phyloP scores from a whole-genome alignment of 2,888 invertebrate genomes.

The Acholoe squamosa region DNA sequence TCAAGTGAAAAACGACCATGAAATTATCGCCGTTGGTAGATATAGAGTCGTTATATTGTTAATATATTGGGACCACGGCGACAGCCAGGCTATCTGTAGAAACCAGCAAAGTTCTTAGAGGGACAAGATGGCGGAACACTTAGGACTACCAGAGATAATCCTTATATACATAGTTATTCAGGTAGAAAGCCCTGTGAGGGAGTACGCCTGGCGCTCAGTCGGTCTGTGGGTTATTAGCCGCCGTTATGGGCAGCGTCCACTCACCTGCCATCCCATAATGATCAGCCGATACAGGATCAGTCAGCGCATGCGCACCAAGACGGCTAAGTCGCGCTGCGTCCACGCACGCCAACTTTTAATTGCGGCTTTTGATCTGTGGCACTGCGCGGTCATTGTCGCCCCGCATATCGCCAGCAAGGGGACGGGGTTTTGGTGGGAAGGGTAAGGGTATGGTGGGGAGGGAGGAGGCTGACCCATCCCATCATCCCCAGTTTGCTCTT shows the following conservation, averaged over 20 bases:
- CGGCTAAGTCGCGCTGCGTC: neutral
- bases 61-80: too few species aligned
- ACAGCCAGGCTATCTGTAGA: too few species aligned
- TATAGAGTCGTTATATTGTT: neutral
- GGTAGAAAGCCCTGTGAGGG: neutral
- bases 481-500: too few species aligned
- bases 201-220: neutral
- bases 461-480: too few species aligned
- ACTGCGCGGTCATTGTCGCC: constrained; percentile 43
- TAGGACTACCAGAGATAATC: neutral
- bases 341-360: constrained; percentile 50
- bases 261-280: constrained; percentile 21
- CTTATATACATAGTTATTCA: neutral
- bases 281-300: constrained; percentile 53
- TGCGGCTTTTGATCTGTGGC: constrained; percentile 34
- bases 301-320: neutral
- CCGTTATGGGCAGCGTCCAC: constrained; percentile 7
- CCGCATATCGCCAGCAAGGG: neutral
- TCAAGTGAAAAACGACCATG: too few species aligned
- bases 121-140: neutral
- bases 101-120: neutral
- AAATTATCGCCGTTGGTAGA: too few species aligned
- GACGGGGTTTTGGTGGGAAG: neutral
- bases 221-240: neutral
- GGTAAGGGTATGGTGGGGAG: too few species aligned